Base-by-base conservation (phyloP, 2,113 vertebrate genomes). In the Nansenia antarctica region DNA sequence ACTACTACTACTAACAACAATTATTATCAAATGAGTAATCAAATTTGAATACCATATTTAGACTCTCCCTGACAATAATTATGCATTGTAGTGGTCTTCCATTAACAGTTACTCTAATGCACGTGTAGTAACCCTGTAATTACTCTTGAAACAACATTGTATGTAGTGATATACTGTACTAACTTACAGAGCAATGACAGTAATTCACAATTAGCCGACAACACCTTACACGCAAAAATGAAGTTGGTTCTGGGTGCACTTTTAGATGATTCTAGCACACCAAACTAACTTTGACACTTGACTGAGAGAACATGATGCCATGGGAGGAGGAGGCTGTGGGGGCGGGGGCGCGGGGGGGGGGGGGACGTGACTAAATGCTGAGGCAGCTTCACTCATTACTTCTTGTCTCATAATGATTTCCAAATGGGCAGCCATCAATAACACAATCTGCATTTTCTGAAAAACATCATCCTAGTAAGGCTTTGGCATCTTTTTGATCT, bases 401-500 rank as follows among this genome's bases (percentile, higher is more conserved):
- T 67, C 71, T 69, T 78, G 84, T 88, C 80, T 73, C 73, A 29
- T 91, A 90, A 93, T 90, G 83, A 92, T 91, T 88, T 88, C 81
- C 81, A 88, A 91, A 90, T 72, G 66, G 85, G 80, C 81, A 68
- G 77, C 85, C 86, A 88, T 91, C 91, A 91, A 90, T 89, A 92
- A 86, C 81, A 66, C 72, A 86, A 91, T 92, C 90, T 91, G 89
- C 89, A 90, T 90, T 85, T 83, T 89, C 72, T 81, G 74, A 86
- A 88, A 89, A 87, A 87, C 85, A 88, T 80, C 74, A 74, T 69
- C 80, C 81, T 72, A 81, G 81, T 80, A 77, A 82, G 81, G 79
- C 81, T 85, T 69, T 83, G 79, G 76, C 78, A 84, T 90, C 82
- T 87, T 89, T 92, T 91, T 91, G 86, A 92, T 92, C 87, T 88